Evolutionary conservation across 2,888 invertebrate genomes (phyloP), one percentile per base, ranked within the genome.

Genomic region (Tetranychus piercei): DNA sequence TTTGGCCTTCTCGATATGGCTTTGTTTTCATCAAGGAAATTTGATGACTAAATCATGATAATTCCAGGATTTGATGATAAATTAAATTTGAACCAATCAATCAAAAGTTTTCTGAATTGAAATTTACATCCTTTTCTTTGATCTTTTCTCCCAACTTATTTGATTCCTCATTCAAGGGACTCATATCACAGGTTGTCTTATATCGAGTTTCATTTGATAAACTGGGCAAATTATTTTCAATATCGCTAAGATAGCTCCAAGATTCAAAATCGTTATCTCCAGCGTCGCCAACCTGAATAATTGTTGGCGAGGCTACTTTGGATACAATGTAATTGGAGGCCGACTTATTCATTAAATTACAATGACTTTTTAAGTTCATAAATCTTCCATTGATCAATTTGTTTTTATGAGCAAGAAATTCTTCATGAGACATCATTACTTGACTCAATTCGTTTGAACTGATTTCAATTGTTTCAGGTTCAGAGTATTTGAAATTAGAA

Each of bases 361-460:
- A 15, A 15, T 55, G 9, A 6, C 55, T 15, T 9, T 55, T 55
- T 2, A 15, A 15, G 9, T 55, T 55, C 1, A 15, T 9, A 15
- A 55, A 55, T 55, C 15, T 55, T 55, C 55, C 55, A 55, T 55
- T 15, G 15, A 15, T 15, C 2, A 55, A 15, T 73, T 78, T 78
- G 15, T 76, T 45, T 18, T 44, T 45, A 18, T 44, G 45, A 71
- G 20, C 72, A 5, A 79, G 76, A 74, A 79, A 80, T n/a, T 80
- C 79, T 9, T 80, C 78, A 74, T 80, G 80, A 1, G 80, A 80
- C 79, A 80, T 80, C 80, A 80, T 80, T n/a, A 80, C 78, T 6
- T 78, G 78, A 73, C 80, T 80, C n/a, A 80, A 77, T 76, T 80
- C 80, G 1, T 75, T 76, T 44, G 78, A 74, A n/a, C 79, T 79